Conservation (phyloP, 2,797 vertebrate genomes). For the Sphenodon punctatus region DNA sequence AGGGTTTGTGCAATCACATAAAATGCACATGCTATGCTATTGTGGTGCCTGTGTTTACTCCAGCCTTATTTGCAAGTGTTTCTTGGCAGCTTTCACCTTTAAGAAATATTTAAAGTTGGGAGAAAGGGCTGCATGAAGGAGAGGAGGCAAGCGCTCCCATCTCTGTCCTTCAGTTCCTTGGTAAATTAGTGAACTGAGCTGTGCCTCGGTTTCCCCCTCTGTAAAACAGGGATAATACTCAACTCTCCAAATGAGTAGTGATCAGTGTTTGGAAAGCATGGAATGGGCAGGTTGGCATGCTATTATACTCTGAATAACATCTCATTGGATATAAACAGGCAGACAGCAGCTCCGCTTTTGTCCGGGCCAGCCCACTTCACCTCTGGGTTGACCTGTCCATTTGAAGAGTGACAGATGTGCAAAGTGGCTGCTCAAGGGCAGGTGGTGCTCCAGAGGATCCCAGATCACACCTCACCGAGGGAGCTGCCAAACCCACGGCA, state of each 20-base stretch:
- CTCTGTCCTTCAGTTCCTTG: neutral
- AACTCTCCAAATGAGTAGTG: neutral
- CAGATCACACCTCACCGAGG: no score
- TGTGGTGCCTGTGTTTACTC: neutral
- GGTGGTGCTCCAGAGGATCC: no score
- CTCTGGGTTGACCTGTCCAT: no score
- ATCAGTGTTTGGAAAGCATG: neutral
- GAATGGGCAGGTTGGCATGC: neutral
- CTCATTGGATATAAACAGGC: no score
- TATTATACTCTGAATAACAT: neutral
- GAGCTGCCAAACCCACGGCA: no score
- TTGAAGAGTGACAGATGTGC: no score
- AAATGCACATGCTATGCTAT: neutral
- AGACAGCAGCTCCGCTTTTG: no score
- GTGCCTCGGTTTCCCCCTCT: neutral
- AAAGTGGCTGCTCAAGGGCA: no score
- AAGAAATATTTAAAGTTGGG: constrained; percentile 39
- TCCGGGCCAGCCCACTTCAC: no score
- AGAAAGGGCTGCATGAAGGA: constrained; percentile 14
- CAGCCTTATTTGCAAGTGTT: neutral
- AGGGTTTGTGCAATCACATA: constrained; percentile 11
- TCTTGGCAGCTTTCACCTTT: neutral
- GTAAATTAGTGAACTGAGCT: neutral
- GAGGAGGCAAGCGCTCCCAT: neutral
- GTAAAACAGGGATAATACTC: neutral